Base-by-base conservation (phyloP, 1,140 invertebrate species). In the Brachionus rotundiformis region DNA sequence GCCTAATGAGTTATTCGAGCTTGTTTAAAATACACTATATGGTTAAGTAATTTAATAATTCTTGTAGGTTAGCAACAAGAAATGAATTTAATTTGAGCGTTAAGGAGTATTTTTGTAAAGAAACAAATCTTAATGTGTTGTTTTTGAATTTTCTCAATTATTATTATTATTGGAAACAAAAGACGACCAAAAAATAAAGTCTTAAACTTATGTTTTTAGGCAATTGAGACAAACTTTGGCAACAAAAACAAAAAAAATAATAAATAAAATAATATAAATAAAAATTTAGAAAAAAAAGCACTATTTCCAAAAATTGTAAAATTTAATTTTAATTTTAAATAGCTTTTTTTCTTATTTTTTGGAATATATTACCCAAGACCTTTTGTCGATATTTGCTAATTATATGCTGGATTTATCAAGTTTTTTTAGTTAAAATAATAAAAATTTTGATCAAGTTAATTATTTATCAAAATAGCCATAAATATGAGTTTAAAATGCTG, bases 31-130 rank as follows among this genome's bases (percentile, higher is more conserved):
- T 44, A 73, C 25, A 73, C 39, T 73, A 73, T n/a, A n/a, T 73
- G 68, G 68, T 73, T 73, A 73, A 73, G 36, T 73, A 73, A 73
- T 73, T 73, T 73, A 44, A 44, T 73, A 25, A 25, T n/a, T 25
- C 41, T 73, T 44, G 68, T 73, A 73, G 68, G 68, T 73, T 73
- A 73, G 68, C 68, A 73, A 73, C 68, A 44, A 73, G 39, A 73
- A 73, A 44, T 44, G 68, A 44, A 73, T 44, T 71, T 36, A 39
- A 71, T 71, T 71, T 71, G 31, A 65, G 31, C 31, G 61, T 65
- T 31, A 65, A 31, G 25, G 25, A 65, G 25, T 65, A 65, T 65
- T 65, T 31, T 65, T 65, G 10, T 65, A 54, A 54, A 16, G 23
- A 54, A 54, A n/a, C 16, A 54, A 54, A 19, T 25, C 19, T 54